Conservation (phyloP, 2,113 vertebrate species). For the Eudyptes chrysolophus region DNA sequence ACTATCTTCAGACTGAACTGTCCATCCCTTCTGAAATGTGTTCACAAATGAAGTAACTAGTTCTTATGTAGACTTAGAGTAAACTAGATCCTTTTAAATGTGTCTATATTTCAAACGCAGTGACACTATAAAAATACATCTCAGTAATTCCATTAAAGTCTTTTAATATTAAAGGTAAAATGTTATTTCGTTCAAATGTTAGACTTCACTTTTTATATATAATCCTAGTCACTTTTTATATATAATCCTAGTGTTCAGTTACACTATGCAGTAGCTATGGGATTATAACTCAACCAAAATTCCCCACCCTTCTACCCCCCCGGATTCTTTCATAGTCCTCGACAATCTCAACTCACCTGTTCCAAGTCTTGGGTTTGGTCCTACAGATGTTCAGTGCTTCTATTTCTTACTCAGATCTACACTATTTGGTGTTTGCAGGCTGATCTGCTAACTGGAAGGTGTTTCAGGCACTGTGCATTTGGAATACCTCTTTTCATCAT, state of each 20-base stretch:
- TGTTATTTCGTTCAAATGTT: neutral
- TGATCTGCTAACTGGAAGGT: neutral
- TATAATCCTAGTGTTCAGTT: neutral
- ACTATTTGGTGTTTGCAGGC: neutral
- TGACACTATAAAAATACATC: neutral
- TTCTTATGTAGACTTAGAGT: neutral
- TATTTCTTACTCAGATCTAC: neutral
- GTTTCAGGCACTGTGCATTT: neutral
- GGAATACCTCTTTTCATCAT: neutral
- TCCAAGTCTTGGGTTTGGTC: neutral
- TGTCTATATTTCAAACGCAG: neutral
- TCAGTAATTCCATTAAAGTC: neutral
- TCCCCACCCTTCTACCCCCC: fast-evolving
- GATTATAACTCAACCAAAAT: neutral
- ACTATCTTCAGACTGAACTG: neutral
- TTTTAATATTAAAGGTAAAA: neutral
- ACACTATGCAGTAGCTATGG: neutral
- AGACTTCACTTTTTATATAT: neutral
- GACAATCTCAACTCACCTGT: neutral
- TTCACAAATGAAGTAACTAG: neutral
- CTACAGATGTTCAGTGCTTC: neutral
- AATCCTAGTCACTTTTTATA: neutral
- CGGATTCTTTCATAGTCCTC: neutral
- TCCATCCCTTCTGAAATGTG: neutral
- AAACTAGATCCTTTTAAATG: neutral